A percentile compares a stretch with the other conserved stretches of the same genome.
Evolutionary conservation across 2,113 vertebrate species (phyloP).

Genomic region (Machaerirhynchus nigripectus): DNA sequence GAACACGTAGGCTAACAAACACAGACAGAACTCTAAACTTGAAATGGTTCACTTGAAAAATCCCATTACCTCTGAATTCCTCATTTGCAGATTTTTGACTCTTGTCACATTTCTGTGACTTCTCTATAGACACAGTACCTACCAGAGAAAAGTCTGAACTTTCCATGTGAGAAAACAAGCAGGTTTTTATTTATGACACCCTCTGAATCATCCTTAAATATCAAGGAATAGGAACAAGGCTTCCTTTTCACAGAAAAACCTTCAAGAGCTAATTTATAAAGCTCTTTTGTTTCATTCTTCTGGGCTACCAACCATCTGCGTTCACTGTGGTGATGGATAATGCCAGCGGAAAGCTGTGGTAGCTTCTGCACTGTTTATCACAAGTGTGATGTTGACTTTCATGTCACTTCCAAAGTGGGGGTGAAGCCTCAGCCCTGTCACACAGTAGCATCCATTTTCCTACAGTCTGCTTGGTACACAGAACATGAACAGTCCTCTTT

Average conservation of each 20-base stretch:
- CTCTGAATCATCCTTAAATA: slow-evolving; percentile 26
- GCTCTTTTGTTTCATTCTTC: slow-evolving; percentile 18
- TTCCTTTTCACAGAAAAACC: neutral
- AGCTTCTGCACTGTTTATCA: slow-evolving; percentile 21
- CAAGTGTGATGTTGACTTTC: neutral
- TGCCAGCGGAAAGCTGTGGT: neutral
- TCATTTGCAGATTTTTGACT: neutral
- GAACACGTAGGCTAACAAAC: neutral
- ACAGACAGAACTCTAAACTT: neutral
- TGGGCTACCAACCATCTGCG: neutral
- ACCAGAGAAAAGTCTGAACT: neutral
- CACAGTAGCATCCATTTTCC: neutral
- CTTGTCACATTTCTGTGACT: neutral
- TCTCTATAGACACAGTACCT: neutral
- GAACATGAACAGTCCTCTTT: neutral
- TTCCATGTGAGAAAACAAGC: neutral
- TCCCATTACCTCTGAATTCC: neutral
- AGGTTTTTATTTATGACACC: slow-evolving; percentile 9
- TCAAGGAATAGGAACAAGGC: slow-evolving; percentile 2
- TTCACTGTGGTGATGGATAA: neutral
- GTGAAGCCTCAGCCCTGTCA: neutral
- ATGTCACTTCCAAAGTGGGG: neutral
- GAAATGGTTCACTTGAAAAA: neutral
- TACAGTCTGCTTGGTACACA: neutral
- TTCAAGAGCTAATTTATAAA: slow-evolving; percentile 26